Base-by-base conservation (phyloP, 2,888 invertebrate species). In the Tipula confusa region DNA sequence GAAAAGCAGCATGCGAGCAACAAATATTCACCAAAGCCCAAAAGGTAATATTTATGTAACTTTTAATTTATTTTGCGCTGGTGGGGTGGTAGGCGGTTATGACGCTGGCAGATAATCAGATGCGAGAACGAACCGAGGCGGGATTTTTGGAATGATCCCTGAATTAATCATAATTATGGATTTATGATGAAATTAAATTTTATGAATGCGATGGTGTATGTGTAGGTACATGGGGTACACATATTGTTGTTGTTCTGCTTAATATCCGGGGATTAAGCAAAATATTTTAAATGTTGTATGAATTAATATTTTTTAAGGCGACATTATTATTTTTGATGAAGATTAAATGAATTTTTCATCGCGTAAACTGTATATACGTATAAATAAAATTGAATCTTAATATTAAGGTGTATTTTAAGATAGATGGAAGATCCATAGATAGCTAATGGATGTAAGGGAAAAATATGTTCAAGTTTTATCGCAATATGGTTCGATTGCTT, bases 121-220 rank as follows among this genome's bases (percentile, higher is more conserved):
- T 64, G 64, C 15, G 9, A 24, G 24, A 3, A 24, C 6, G 15
- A 43, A 43, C 15, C n/a, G n/a, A n/a, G 43, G 43, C 43, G 43
- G 64, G 9, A 64, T 13, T n/a, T 64, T 64, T 64, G 18, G 64
- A 24, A 64, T 64, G 64, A 64, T 64, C 64, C 18, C 64, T 11
- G 64, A 64, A 64, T 64, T 64, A 64, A 64, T 64, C 64, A 18
- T 64, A 64, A 64, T 64, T 64, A 64, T 64, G 64, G 64, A 64
- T 64, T 64, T 24, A 24, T 24, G 64, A 24, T 64, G 64, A 64
- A 64, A 64, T 64, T 24, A 64, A 18, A 64, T 24, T 64, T 24
- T 24, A 24, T 64, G 64, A 24, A 64, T 64, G 11, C 11, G 36
- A 9, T 36, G 36, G 43, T 64, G 13, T 64, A 24, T 24, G 9